phyloP scores from a whole-genome alignment of 2,113 vertebrate genomes.

The Ophthalmolycus amberensis region DNA sequence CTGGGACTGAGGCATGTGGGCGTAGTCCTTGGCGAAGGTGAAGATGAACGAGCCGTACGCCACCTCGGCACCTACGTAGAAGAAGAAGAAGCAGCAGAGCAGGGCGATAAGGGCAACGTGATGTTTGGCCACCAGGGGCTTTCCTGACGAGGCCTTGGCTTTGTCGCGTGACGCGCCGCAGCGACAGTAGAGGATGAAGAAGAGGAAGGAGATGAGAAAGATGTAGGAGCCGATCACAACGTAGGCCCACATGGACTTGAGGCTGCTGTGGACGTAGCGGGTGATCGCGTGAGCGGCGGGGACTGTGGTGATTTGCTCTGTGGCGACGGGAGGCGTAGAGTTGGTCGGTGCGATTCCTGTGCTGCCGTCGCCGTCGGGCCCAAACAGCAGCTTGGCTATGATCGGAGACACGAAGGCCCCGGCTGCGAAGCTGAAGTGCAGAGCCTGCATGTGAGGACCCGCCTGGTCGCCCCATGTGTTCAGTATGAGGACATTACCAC shows the following conservation, averaged over 20 bases:
- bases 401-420: conserved; percentile 92
- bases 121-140: conserved; percentile 79
- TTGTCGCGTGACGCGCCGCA: conserved; percentile 61
- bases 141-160: conserved; percentile 59
- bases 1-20: conserved; percentile 77
- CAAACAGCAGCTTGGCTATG: conserved; percentile 89
- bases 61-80: conserved; percentile 93
- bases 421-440: conserved; percentile 94
- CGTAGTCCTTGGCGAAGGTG: conserved; percentile 85
- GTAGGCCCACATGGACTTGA: conserved; percentile 88
- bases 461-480: conserved; percentile 87
- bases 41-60: conserved; percentile 93
- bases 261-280: conserved; percentile 1
- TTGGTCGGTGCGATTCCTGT: not conserved
- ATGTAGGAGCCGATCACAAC: conserved; percentile 87
- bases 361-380: conserved; percentile 39
- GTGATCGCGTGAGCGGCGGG: not conserved
- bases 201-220: conserved; percentile 83
- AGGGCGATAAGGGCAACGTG: conserved; percentile 86
- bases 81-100: conserved; percentile 92
- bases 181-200: conserved; percentile 85
- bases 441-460: conserved; percentile 93
- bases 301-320: not conserved
- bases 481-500: conserved; percentile 91
- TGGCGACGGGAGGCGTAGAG: not conserved